Base-by-base conservation (phyloP, 2,113 vertebrate genomes). In the Clupea harengus region DNA sequence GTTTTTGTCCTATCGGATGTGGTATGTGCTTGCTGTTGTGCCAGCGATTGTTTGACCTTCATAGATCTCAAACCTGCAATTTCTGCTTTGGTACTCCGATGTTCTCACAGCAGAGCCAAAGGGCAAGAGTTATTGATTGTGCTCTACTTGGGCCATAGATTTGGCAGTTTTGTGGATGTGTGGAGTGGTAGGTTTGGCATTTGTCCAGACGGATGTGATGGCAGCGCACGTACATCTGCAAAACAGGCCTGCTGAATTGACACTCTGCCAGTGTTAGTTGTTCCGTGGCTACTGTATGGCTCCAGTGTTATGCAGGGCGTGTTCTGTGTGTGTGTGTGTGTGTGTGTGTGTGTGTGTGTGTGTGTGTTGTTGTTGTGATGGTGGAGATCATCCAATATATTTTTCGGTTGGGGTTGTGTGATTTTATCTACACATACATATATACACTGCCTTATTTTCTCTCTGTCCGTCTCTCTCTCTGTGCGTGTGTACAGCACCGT, bases 321-420 rank as follows among this genome's bases (percentile, higher is more conserved):
- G 18, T 20, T 17, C 28, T 78, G 72, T 15, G 15, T 39, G 52
- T 85, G 11, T 84, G 15, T 82, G 82, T 83, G 47, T 83, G 47
- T 52, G 44, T 60, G 18, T 44, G 39, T 45, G 45, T 83, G 17
- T 86, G 15, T 85, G 81, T 83, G 47, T 83, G 64, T 52, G 39
- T 46, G 28, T 80, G n/a, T n/a, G 6, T 44, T n/a, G 83, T 64
- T 44, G 45, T 39, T 78, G 57, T 45, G 11, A 80, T 81, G 83
- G 72, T 81, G 52, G 50, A 64, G 46, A 28, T 49, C 28, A 75
- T 28, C 2, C 72, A 78, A n/a, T 64, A 64, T 32, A 22, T 85
- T 87, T 39, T 81, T 57, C 80, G 72, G 64, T 39, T 39, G n/a
- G 3, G 25, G 13, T 4, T 32, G 28, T 75, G 28, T 39, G 28